Conservation (phyloP, 2,888 invertebrate genomes). For the Pyrrhia umbra region DNA sequence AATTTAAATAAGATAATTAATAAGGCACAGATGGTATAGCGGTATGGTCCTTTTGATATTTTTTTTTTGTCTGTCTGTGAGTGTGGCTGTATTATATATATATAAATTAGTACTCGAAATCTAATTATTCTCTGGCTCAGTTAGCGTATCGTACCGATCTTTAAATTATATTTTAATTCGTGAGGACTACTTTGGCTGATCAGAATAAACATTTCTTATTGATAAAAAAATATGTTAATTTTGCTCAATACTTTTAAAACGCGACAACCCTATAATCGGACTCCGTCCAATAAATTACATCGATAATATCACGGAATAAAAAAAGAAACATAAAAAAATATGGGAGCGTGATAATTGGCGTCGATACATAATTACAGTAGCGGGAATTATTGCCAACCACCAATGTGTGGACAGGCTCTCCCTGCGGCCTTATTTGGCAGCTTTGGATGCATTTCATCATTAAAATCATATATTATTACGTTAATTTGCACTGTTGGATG, state of each 20-base stretch:
- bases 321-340: slow-evolving; percentile 48
- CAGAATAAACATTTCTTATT: not conserved
- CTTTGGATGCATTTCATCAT: slow-evolving; percentile 32
- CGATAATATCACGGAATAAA: slow-evolving; percentile 61
- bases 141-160: too few species aligned
- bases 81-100: too few species aligned
- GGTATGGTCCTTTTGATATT: too few species aligned
- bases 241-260: not conserved
- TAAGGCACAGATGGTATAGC: slow-evolving; percentile 26
- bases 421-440: slow-evolving; percentile 34
- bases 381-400: slow-evolving; percentile 32
- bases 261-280: slow-evolving; percentile 52
- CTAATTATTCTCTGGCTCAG: too few species aligned
- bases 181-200: too few species aligned
- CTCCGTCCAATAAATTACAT: slow-evolving; percentile 59
- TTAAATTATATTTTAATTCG: too few species aligned
- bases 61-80: too few species aligned
- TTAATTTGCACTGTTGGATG: slow-evolving; percentile 1
- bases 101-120: too few species aligned
- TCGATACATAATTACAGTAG: slow-evolving; percentile 49
- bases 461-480: slow-evolving; percentile 26
- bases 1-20: slow-evolving; percentile 15
- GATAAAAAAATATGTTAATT: too few species aligned
- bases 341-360: slow-evolving; percentile 53
- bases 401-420: slow-evolving; percentile 39